Evolutionary conservation across 2,888 invertebrate genomes (phyloP).

Genomic region (Chrysolina haemoptera): DNA sequence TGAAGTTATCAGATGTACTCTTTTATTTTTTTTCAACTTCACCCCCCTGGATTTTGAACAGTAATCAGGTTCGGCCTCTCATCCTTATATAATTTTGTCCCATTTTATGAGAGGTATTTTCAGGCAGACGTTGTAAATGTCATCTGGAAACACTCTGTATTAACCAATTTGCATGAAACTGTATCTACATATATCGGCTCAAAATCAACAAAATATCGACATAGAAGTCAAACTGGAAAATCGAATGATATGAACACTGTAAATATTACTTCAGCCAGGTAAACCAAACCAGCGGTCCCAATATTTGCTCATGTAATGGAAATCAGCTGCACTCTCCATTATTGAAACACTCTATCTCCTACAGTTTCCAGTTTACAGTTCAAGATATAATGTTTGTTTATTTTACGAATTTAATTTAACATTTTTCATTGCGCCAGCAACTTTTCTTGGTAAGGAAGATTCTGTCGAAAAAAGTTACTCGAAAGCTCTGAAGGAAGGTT

Average conservation of each 20-base stretch:
- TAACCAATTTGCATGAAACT: background rate
- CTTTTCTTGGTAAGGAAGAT: background rate
- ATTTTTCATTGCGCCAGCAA: background rate
- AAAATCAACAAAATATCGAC: constrained; percentile 1
- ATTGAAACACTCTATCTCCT: constrained; percentile 1
- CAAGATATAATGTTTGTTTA: constrained; percentile 2
- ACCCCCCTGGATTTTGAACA: too few species aligned
- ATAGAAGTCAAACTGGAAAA: constrained; percentile 6
- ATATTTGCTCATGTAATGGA: constrained; percentile 25
- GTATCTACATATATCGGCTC: constrained; percentile 3
- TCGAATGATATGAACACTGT: constrained; percentile 23
- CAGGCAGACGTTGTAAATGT: too few species aligned
- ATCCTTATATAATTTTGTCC: too few species aligned
- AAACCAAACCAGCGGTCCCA: constrained; percentile 14
- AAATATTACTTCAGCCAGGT: constrained; percentile 18
- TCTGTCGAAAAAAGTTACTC: background rate
- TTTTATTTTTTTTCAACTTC: too few species aligned
- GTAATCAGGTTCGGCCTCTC: too few species aligned
- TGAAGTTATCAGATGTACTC: too few species aligned
- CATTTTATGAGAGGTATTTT: too few species aligned
- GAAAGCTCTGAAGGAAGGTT: background rate
- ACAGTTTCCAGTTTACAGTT: constrained; percentile 17
- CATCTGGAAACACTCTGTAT: too few species aligned
- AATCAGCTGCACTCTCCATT: constrained; percentile 19
- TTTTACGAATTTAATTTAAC: background rate